Percentiles rank a stretch among this genome's conserved stretches.
These are phyloP conservation scores for Microtus pennsylvanicus DNA, from an alignment of 2,113 vertebrate species.

Conservation along the genomic window DNA sequence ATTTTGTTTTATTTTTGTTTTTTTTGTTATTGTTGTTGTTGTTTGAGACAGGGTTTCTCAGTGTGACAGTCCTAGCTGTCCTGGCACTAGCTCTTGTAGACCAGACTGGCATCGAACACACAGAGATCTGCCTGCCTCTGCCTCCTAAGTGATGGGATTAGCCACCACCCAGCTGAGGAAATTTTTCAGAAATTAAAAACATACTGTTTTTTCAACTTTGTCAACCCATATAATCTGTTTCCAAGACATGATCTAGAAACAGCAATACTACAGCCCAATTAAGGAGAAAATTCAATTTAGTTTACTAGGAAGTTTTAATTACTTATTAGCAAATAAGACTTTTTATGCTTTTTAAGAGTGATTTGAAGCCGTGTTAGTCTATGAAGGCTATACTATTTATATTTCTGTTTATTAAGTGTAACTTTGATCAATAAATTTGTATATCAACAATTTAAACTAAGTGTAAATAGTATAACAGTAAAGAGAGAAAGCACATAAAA, in stretches of 20 bases:
- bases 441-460: slow-evolving; percentile 20
- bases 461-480: slow-evolving; percentile 24
- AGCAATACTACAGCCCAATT: neutral
- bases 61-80: too few relatives aligned
- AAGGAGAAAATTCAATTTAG: slow-evolving; percentile 25
- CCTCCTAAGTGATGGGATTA: too few relatives aligned
- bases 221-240: neutral
- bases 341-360: slow-evolving; percentile 36
- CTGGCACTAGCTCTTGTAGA: too few relatives aligned
- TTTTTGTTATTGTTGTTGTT: too few relatives aligned
- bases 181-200: slow-evolving; percentile 39
- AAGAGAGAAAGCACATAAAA: slow-evolving; percentile 11
- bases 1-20: too few relatives aligned
- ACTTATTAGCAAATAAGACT: slow-evolving; percentile 29
- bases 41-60: too few relatives aligned
- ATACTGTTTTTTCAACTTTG: neutral
- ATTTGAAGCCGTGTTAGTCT: neutral
- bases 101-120: too few relatives aligned
- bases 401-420: neutral
- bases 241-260: neutral
- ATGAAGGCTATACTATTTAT: slow-evolving; percentile 48
- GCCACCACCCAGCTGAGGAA: neutral
- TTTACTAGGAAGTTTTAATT: slow-evolving; percentile 8
- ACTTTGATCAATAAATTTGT: neutral
- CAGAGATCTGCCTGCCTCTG: too few relatives aligned